These are phyloP conservation scores for Eutolmus rufibarbis DNA, from an alignment of 2,888 invertebrate species.

Conservation along the genomic window DNA sequence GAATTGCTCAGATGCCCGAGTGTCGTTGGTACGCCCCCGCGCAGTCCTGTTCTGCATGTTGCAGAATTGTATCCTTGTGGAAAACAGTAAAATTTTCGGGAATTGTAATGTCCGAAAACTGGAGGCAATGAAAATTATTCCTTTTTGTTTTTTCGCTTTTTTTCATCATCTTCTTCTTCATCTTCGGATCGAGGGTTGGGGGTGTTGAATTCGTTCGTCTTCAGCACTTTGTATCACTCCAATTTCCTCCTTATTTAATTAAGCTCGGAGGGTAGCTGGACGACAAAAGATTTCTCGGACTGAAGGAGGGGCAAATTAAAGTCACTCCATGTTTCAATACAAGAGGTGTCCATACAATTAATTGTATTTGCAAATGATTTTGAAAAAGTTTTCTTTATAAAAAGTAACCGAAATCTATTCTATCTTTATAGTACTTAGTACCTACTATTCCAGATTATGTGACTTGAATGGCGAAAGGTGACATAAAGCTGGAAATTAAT, in stretches of 20 bases:
- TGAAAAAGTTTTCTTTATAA: background rate
- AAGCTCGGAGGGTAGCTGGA: background rate
- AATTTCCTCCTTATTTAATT: background rate
- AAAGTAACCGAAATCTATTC: background rate
- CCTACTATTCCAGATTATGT: background rate
- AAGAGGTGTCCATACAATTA: background rate
- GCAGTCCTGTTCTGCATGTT: background rate
- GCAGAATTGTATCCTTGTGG: slow-evolving; percentile 8
- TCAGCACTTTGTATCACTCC: background rate
- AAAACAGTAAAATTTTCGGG: slow-evolving; percentile 17
- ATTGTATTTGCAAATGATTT: background rate
- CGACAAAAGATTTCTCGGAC: background rate
- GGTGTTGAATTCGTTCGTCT: background rate
- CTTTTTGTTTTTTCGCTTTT: background rate
- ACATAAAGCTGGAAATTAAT: no score
- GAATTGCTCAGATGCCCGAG: slow-evolving; percentile 20
- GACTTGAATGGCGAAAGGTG: no score
- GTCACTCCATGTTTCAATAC: background rate
- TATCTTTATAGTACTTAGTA: background rate
- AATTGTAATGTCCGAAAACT: slow-evolving; percentile 28
- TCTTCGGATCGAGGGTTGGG: background rate
- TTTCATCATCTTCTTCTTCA: background rate
- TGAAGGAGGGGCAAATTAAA: background rate
- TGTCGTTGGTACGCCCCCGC: background rate
- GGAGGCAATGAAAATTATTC: slow-evolving; percentile 31